Percentiles rank a stretch among this genome's conserved stretches.
Evolutionary conservation across 2,888 invertebrate genomes (phyloP).

Genomic region (Drosophila pseudotalamancana): DNA sequence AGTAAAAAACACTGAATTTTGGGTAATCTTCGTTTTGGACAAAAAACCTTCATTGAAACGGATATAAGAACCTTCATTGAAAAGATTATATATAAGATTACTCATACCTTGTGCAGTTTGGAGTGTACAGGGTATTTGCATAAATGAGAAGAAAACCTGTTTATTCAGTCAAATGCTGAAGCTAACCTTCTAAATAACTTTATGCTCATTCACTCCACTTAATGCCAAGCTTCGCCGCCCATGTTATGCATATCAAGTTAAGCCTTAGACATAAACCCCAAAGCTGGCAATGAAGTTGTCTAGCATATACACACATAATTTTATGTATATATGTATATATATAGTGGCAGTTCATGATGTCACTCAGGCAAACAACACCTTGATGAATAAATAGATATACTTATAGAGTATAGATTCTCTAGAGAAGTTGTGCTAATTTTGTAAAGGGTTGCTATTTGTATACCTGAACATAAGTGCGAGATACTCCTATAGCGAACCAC

Average conservation of each 20-base stretch:
- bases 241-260: conserved; percentile 78
- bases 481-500: conserved; percentile 6
- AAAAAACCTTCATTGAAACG: too few relatives aligned
- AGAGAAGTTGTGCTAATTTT: conserved; percentile 24
- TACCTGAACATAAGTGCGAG: not conserved
- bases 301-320: not conserved
- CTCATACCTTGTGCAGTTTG: too few relatives aligned
- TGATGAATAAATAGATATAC: not conserved
- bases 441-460: conserved; percentile 9
- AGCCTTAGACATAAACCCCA: conserved; percentile 47
- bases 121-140: conserved; percentile 11
- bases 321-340: conserved; percentile 13
- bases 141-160: conserved; percentile 41
- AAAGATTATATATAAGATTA: too few relatives aligned
- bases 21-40: too few relatives aligned
- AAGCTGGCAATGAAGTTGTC: conserved; percentile 63
- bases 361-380: conserved; percentile 42
- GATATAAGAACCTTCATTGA: too few relatives aligned
- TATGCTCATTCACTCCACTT: conserved; percentile 66
- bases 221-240: conserved; percentile 70
- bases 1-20: too few relatives aligned
- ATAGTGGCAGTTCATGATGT: conserved; percentile 57
- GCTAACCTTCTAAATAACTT: conserved; percentile 67
- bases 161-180: conserved; percentile 31
- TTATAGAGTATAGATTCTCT: conserved; percentile 8